Evolutionary conservation across 2,888 invertebrate genomes (phyloP).

Genomic region (Apodemia duryi): DNA sequence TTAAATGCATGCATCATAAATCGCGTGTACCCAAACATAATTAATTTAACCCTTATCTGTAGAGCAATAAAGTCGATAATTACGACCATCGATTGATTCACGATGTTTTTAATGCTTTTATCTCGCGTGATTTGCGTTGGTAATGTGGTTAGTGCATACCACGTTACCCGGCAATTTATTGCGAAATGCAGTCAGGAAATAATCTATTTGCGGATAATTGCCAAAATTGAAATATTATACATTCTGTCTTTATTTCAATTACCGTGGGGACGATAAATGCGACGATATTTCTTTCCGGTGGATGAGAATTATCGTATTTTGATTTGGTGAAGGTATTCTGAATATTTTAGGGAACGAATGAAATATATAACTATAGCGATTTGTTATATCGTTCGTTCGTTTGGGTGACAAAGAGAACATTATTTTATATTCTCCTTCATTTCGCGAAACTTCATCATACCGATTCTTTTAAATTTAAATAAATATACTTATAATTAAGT

Average conservation of each 20-base stretch:
- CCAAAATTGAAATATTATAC: conserved; percentile 17
- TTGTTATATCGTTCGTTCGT: no score
- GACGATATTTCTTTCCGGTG: neutral
- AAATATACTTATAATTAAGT: no score
- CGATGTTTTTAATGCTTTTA: conserved; percentile 23
- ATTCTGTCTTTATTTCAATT: conserved; percentile 14
- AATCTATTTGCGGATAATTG: conserved; percentile 20
- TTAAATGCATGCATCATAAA: conserved; percentile 20
- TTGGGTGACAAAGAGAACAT: no score
- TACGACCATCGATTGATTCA: conserved; percentile 21
- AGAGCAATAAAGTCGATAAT: conserved; percentile 23
- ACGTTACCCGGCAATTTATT: conserved; percentile 20
- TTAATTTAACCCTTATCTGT: conserved; percentile 25
- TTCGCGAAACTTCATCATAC: no score
- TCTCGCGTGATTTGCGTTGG: conserved; percentile 19
- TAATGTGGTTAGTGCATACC: conserved; percentile 18
- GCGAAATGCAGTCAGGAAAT: conserved; percentile 19
- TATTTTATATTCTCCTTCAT: no score
- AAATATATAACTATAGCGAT: no score
- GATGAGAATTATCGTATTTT: neutral
- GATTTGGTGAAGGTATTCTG: neutral
- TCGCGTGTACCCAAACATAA: conserved; percentile 21
- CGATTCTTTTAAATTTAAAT: no score
- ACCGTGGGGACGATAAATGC: neutral
- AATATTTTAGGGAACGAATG: no score